These are phyloP conservation scores for Dromas ardeola DNA, from an alignment of 2,113 vertebrate genomes.

Conservation along the genomic window DNA sequence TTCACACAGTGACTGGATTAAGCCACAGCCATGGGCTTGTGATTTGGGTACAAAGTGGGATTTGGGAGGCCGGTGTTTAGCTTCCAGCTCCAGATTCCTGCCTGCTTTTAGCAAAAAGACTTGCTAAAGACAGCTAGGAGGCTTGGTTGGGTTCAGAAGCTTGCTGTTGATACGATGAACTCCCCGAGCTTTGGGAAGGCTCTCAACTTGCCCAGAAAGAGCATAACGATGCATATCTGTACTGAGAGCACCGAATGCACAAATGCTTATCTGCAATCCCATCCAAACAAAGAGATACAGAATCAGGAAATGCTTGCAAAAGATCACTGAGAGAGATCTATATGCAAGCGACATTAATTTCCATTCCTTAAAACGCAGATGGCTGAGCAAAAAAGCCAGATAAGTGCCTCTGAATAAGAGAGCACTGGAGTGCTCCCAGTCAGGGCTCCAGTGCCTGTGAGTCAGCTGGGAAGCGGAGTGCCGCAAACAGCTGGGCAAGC, in stretches of 20 bases:
- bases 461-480: conserved; percentile 22
- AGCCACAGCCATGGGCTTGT: background rate
- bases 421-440: background rate
- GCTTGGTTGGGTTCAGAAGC: background rate
- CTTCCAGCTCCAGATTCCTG: background rate
- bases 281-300: background rate
- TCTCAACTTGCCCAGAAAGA: background rate
- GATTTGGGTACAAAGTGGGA: background rate
- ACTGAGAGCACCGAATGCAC: background rate
- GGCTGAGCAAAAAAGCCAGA: conserved; percentile 19
- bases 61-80: background rate
- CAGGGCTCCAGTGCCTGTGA: background rate
- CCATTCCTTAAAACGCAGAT: conserved; percentile 27
- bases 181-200: background rate
- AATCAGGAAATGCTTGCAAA: background rate
- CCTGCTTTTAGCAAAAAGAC: background rate
- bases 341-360: background rate
- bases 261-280: background rate
- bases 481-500: conserved; percentile 47
- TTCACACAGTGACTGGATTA: background rate
- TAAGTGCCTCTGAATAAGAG: background rate
- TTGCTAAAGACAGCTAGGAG: background rate
- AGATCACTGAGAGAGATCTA: background rate
- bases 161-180: background rate
- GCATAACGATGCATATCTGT: background rate